Conservation (phyloP, 2,797 vertebrate genomes). For the Tangara arthus region DNA sequence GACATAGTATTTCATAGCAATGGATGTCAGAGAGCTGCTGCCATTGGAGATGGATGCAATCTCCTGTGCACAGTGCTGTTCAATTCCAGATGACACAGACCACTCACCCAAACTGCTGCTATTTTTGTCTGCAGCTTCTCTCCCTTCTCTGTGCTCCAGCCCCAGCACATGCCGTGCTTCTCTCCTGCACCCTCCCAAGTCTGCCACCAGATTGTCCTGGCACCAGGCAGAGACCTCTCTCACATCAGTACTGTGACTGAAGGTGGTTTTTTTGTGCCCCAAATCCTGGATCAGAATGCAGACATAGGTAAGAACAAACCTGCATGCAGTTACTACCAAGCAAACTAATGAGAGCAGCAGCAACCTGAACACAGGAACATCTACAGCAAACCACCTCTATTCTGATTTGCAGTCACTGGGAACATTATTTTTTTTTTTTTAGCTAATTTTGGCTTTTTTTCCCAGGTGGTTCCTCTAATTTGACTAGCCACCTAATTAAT, state of each 20-base stretch:
- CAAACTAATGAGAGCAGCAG: neutral
- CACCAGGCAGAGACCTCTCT: neutral
- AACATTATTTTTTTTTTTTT: neutral
- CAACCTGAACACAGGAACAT: neutral
- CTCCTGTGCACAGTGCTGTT: neutral
- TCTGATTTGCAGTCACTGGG: neutral
- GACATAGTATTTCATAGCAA: neutral
- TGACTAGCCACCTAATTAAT: neutral
- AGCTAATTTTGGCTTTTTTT: neutral
- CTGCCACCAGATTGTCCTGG: neutral
- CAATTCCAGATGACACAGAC: neutral
- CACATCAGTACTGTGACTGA: neutral
- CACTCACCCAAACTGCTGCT: neutral
- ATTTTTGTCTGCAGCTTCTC: neutral
- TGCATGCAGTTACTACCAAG: neutral
- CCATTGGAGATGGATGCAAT: neutral
- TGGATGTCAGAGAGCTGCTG: neutral
- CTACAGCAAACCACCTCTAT: neutral
- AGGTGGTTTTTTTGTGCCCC: accelerated
- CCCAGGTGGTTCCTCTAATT: neutral
- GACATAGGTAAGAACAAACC: neutral
- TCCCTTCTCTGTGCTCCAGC: neutral
- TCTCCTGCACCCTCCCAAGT: neutral
- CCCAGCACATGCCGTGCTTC: neutral
- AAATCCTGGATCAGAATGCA: neutral